phyloP scores from a whole-genome alignment of 2,113 vertebrate species.

The Xerus inauris region DNA sequence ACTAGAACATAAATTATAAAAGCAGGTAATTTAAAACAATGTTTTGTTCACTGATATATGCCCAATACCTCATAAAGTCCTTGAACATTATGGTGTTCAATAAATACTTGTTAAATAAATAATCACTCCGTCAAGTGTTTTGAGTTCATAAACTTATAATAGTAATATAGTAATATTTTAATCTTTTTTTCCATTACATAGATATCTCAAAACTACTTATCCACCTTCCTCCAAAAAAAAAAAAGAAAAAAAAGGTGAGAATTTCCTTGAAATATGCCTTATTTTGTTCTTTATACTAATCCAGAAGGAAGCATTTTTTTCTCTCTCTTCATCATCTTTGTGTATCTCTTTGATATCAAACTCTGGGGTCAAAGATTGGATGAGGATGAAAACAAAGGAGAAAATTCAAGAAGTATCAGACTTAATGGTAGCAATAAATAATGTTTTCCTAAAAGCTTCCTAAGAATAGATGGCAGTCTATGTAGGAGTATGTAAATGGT shows the following conservation, averaged over 20 bases:
- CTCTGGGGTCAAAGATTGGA: slow-evolving; percentile 37
- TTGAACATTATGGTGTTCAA: background rate
- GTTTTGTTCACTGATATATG: background rate
- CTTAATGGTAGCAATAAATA: slow-evolving; percentile 76
- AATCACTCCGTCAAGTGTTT: background rate
- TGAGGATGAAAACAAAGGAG: slow-evolving; percentile 46
- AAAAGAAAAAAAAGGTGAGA: background rate
- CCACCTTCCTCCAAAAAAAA: background rate
- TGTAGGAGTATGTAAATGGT: slow-evolving; percentile 77
- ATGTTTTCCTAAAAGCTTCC: slow-evolving; percentile 68
- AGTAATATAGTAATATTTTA: background rate
- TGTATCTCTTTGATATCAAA: slow-evolving; percentile 43
- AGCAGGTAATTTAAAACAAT: background rate
- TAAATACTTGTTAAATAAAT: slow-evolving; percentile 31
- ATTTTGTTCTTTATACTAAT: background rate
- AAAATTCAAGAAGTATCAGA: slow-evolving; percentile 47
- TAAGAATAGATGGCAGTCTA: slow-evolving; percentile 74
- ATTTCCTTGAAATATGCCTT: slow-evolving; percentile 42
- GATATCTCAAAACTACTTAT: background rate
- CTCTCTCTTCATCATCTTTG: background rate
- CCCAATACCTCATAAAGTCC: background rate
- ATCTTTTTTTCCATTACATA: background rate
- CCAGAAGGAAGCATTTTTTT: background rate
- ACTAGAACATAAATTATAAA: background rate
- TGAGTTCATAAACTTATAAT: background rate